These are phyloP conservation scores for Marisa cornuarietis DNA, from an alignment of 1,140 invertebrate genomes.

Conservation along the genomic window DNA sequence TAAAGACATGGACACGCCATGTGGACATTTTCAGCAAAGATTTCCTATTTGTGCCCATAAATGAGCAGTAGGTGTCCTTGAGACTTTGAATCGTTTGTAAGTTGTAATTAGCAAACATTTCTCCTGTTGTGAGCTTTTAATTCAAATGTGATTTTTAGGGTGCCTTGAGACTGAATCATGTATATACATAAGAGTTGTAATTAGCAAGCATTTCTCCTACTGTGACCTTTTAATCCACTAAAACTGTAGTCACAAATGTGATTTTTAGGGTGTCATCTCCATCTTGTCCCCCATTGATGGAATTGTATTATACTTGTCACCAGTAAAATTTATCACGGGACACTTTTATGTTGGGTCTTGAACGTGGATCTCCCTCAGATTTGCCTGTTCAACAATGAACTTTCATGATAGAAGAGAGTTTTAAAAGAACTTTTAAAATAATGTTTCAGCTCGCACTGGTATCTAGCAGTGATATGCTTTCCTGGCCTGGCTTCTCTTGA, in stretches of 20 bases:
- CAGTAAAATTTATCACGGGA: background rate
- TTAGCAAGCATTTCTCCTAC: too few relatives aligned
- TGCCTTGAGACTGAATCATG: too few relatives aligned
- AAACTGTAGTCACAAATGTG: too few relatives aligned
- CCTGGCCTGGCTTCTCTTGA: conserved; percentile 70
- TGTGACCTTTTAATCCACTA: too few relatives aligned
- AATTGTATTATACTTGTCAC: too few relatives aligned
- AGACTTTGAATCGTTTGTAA: too few relatives aligned
- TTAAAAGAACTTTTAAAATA: background rate
- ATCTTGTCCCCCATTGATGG: too few relatives aligned
- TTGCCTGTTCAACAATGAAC: background rate
- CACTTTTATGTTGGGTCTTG: background rate
- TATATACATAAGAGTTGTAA: too few relatives aligned
- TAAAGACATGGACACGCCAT: conserved; percentile 96
- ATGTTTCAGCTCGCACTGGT: conserved; percentile 86
- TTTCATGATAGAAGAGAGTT: background rate
- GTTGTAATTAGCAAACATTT: too few relatives aligned
- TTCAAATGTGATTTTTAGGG: too few relatives aligned
- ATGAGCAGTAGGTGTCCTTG: conserved; percentile 81
- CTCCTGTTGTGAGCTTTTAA: too few relatives aligned
- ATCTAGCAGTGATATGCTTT: conserved; percentile 95
- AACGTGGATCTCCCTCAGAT: background rate
- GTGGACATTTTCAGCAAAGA: conserved; percentile 97
- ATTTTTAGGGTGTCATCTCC: too few relatives aligned
- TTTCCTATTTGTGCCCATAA: conserved; percentile 95